Evolutionary conservation across 2,888 invertebrate species (phyloP), one percentile per base, ranked within the genome.

Genomic region (Nephrocerus scutellatus): DNA sequence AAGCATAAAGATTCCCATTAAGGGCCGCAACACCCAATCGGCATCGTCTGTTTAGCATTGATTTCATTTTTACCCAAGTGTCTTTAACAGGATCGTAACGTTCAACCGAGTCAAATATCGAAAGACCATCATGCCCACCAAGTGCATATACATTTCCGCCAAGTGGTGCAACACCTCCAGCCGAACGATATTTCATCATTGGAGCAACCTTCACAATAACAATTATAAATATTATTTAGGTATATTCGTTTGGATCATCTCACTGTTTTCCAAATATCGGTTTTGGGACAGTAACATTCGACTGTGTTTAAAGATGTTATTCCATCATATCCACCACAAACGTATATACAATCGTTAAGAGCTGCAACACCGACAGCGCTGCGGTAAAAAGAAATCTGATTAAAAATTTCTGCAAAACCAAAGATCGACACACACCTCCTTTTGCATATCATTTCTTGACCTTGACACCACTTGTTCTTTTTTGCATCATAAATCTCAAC

Each of bases 121-220:
- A 84, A 12, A 88, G 70, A 0, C 90, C 89, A 69, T 90, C 89
- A 60, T 90, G 90, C 1, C 90, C 90, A 12, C 90, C 91, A 26
- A 89, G 71, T 1, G 84, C 85, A 62, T 84, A 87, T 37, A 88
- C 79, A 55, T 77, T 81, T 22, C 84, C 83, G 28, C 63, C 62
- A 8, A 70, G 73, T 13, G 81, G 75, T 4, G 81, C 77, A 3
- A 83, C 80, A 28, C 82, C 84, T 13, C 82, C 81, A 30, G 83
- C 84, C 55, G 81, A 81, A 13, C 68, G 66, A 49, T 68, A 69
- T 48, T 68, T 69, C 67, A 69, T 68, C 69, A 69, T 68, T 43
- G 68, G 66, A 3, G 67, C 66, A 18, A 68, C 66, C 67, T 68
- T 18, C 5, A 32, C 21, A 7, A 16, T 22, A 19, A 25, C 8